phyloP scores from a whole-genome alignment of 2,797 vertebrate species.

The Cygnus olor region DNA sequence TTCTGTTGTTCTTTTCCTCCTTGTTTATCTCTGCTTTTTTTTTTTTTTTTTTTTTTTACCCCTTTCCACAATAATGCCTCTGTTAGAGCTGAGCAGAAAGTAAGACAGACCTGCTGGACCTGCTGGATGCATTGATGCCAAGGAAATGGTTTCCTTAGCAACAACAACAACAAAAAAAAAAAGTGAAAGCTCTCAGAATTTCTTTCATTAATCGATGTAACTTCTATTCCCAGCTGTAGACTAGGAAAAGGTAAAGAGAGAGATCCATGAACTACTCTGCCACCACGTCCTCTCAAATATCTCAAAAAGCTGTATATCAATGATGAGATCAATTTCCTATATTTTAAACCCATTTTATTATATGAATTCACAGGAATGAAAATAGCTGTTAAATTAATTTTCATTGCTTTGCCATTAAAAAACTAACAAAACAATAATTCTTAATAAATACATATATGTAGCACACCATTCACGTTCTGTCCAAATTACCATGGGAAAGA shows the following conservation, averaged over 20 bases:
- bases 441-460: not conserved
- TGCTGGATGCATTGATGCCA: slow-evolving; percentile 61
- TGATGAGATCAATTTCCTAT: not conserved
- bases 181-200: slow-evolving; percentile 55
- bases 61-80: slow-evolving; percentile 60
- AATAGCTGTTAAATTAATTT: not conserved
- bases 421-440: not conserved
- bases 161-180: slow-evolving; percentile 58
- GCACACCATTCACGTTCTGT: not conserved
- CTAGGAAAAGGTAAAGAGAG: slow-evolving; percentile 23
- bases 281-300: not conserved
- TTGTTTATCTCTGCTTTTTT: slow-evolving; percentile 57
- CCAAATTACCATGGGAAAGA: not conserved
- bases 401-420: not conserved
- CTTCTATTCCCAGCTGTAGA: slow-evolving; percentile 43
- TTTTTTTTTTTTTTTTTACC: not conserved
- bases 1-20: slow-evolving; percentile 52
- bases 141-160: slow-evolving; percentile 73
- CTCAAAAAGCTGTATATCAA: not conserved
- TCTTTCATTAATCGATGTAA: slow-evolving; percentile 40
- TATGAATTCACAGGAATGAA: not conserved
- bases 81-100: slow-evolving; percentile 59
- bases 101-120: slow-evolving; percentile 46
- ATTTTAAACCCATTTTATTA: not conserved
- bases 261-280: not conserved